Base-by-base conservation (phyloP, 2,113 vertebrate species). In the Geococcyx californianus region DNA sequence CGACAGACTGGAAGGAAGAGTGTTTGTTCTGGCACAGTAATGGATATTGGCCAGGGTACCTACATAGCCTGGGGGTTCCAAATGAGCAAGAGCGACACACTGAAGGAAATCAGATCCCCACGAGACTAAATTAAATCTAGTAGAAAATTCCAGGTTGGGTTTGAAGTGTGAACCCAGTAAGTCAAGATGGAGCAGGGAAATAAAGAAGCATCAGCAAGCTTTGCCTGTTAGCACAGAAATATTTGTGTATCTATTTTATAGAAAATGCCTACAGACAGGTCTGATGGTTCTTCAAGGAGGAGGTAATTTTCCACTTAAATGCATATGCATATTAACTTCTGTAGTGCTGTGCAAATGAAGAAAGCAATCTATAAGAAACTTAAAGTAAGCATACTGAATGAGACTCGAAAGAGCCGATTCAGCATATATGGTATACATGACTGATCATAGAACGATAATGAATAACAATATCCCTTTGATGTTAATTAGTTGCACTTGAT, bases 381-480 rank as follows among this genome's bases (percentile, higher is more conserved):
- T 58, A 21, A 44, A 87, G 73, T 26, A 90, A 94, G 77, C 19
- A n/a, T 60, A 70, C 31, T 79, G 95, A 90, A 91, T 54, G 89
- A 90, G 90, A 90, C n/a, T 54, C 55, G 45, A 92, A 97, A 96
- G 26, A 95, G 94, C 90, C 69, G 84, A 72, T 95, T 97, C 96
- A 97, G 97, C 96, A 96, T 68, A 14, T 3, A 92, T 38, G 44
- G 90, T 49, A 92, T 64, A 93, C 68, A 84, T 54, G 84, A 44
- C 91, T 95, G 94, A 94, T 94, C 95, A 94, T 23, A 83, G 95
- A 93, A 90, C 9, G 88, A 94, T 92, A 94, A 95, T 94, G 92
- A 92, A 95, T 75, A 97, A 96, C 97, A 95, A 95, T 97, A 96
- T 91, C 90, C 75, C 73, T 97, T 95, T 93, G 93, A 96, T 96